Conservation (phyloP, 2,113 vertebrate genomes). For the Mungos mungo region DNA sequence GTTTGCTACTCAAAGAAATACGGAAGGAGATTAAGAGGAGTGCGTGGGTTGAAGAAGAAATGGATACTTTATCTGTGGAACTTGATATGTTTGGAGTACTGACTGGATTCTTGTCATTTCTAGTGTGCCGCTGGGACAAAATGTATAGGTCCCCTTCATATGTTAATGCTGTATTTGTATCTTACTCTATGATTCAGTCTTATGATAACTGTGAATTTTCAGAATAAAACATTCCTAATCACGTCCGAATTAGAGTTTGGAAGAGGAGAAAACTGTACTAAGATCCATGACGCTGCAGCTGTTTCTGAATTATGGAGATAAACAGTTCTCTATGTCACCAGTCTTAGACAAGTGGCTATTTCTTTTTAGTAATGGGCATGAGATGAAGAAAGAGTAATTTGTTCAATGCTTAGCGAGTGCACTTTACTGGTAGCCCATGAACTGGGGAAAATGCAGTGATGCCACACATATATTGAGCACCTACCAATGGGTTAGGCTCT, state of each 20-base stretch:
- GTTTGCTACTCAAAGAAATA: not conserved
- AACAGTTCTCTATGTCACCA: constrained; percentile 34
- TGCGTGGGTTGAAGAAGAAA: constrained; percentile 16
- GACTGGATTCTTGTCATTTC: not conserved
- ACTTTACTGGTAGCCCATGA: not conserved
- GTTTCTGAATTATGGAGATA: constrained; percentile 48
- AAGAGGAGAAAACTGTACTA: constrained; percentile 46
- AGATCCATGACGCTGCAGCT: constrained; percentile 22
- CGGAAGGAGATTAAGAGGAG: not conserved
- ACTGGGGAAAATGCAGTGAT: not conserved
- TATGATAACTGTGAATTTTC: constrained; percentile 2
- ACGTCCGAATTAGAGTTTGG: constrained; percentile 7
- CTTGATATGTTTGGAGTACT: not conserved
- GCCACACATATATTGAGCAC: not conserved
- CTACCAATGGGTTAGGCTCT: not conserved
- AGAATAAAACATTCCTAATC: constrained; percentile 15
- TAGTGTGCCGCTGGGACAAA: not conserved
- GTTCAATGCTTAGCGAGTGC: not conserved
- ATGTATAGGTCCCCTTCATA: not conserved
- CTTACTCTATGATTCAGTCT: constrained; percentile 2
- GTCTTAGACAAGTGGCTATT: constrained; percentile 29
- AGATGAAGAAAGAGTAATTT: constrained; percentile 47
- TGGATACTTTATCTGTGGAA: constrained; percentile 10
- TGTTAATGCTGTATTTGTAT: not conserved
- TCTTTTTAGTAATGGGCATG: constrained; percentile 15